phyloP scores from a whole-genome alignment of 2,113 vertebrate genomes.

The Engraulis encrasicolus region DNA sequence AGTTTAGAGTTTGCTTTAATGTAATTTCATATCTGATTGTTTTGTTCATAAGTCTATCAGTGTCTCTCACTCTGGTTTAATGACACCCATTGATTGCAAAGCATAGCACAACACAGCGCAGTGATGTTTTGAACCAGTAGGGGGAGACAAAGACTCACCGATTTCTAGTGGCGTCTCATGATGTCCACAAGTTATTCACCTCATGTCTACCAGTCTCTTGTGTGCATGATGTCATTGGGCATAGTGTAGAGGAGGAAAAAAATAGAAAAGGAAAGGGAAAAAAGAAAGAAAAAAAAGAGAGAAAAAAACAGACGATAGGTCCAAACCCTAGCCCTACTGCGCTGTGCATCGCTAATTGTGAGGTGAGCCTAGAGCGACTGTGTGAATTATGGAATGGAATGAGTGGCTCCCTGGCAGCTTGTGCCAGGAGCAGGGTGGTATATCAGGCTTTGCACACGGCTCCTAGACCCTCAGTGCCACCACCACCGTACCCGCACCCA shows the following conservation, averaged over 20 bases:
- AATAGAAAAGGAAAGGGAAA: background rate
- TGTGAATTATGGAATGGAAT: constrained; percentile 27
- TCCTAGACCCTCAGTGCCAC: background rate
- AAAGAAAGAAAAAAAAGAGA: background rate
- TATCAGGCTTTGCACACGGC: background rate
- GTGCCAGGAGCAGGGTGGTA: background rate
- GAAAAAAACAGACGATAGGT: background rate
- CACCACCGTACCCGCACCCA: too few relatives aligned
- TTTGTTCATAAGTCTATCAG: background rate
- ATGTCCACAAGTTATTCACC: constrained; percentile 27
- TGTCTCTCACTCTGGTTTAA: background rate
- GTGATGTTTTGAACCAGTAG: constrained; percentile 57
- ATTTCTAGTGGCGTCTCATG: constrained; percentile 47
- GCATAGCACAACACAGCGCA: background rate
- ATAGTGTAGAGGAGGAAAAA: background rate
- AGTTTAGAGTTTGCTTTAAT: background rate
- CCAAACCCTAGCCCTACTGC: background rate
- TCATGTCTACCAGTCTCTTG: constrained; percentile 15
- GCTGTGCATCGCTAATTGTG: constrained; percentile 10
- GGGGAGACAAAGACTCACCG: constrained; percentile 74
- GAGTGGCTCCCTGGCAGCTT: background rate
- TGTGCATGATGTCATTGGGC: constrained; percentile 46
- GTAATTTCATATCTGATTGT: background rate
- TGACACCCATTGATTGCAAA: background rate
- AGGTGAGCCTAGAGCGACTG: constrained; percentile 22